Evolutionary conservation across 2,113 vertebrate genomes (phyloP).

Genomic region (Noturus placidus): DNA sequence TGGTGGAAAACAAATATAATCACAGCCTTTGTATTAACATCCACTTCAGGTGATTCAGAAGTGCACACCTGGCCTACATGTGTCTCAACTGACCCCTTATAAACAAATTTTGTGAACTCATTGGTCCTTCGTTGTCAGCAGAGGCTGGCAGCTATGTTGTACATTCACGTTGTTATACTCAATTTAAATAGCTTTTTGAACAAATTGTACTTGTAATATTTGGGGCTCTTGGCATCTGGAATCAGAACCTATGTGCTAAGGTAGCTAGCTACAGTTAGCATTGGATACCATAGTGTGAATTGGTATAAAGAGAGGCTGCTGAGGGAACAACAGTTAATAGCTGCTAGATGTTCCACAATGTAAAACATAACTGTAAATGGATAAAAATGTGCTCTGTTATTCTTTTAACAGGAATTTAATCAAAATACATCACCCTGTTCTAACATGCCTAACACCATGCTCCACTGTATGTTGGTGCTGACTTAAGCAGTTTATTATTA

Average conservation of each 20-base stretch:
- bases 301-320: neutral
- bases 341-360: neutral
- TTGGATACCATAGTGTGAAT: neutral
- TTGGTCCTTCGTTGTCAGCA: neutral
- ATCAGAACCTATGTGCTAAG: neutral
- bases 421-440: neutral
- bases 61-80: neutral
- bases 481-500: neutral
- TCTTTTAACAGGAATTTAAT: neutral
- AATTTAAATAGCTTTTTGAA: neutral
- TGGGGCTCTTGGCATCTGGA: neutral
- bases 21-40: neutral
- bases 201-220: neutral
- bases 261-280: neutral
- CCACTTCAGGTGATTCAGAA: neutral
- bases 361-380: neutral
- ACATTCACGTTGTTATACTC: neutral
- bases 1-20: slow-evolving; percentile 6
- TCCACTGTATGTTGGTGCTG: neutral
- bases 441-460: neutral
- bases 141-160: neutral
- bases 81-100: neutral
- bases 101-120: neutral
- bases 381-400: neutral
- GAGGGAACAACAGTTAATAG: too few relatives aligned